Percentiles rank a stretch among this genome's conserved stretches.
phyloP scores from a whole-genome alignment of 2,113 vertebrate species.

The Piliocolobus tephrosceles region DNA sequence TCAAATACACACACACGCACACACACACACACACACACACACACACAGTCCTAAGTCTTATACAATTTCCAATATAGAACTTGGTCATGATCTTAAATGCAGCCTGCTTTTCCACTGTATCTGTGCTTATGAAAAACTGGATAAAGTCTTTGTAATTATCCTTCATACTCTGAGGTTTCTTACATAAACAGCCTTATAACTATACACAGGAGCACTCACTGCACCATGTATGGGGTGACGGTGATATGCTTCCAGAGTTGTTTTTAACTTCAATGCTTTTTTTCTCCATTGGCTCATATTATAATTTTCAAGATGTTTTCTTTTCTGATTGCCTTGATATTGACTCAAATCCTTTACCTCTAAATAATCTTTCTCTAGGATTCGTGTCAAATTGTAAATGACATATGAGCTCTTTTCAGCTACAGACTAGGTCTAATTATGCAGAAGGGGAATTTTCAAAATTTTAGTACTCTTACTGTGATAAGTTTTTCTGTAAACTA shows the following conservation, averaged over 20 bases:
- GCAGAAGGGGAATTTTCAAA: conserved; percentile 53
- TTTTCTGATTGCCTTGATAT: conserved; percentile 52
- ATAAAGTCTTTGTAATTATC: conserved; percentile 36
- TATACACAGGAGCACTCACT: neutral
- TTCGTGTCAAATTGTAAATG: conserved; percentile 49
- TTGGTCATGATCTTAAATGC: neutral
- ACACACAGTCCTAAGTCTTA: neutral
- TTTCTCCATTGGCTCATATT: neutral
- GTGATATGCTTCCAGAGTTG: neutral
- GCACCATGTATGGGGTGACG: neutral
- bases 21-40: too few relatives aligned
- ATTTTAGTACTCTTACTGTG: neutral
- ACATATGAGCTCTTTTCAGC: conserved; percentile 32
- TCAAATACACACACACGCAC: too few relatives aligned
- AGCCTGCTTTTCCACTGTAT: conserved; percentile 1
- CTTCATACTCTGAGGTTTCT: conserved; percentile 34
- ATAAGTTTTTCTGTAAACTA: conserved; percentile 54
- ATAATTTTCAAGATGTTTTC: conserved; percentile 42
- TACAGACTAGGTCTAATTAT: conserved; percentile 32
- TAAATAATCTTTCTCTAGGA: conserved; percentile 33
- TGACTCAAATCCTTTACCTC: conserved; percentile 51
- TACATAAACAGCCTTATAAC: conserved; percentile 37
- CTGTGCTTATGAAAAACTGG: conserved; percentile 50
- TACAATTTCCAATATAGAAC: neutral
- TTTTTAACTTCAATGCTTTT: conserved; percentile 45